Evolutionary conservation across 1,140 invertebrate genomes (phyloP).

Genomic region (Sitobion miscanthi): DNA sequence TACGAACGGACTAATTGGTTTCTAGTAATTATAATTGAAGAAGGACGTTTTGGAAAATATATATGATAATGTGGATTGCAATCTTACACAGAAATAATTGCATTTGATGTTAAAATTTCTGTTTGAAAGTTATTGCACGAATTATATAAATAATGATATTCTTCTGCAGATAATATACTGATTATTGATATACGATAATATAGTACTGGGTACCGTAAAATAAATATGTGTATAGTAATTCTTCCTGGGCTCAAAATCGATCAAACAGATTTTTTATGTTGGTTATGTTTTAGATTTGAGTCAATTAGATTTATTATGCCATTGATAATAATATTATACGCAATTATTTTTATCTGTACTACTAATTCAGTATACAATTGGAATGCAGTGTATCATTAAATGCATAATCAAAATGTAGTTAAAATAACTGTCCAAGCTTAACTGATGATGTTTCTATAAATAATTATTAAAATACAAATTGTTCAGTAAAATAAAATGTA

Average conservation of each 20-base stretch:
- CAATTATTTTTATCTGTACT: background rate
- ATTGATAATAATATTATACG: background rate
- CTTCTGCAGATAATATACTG: background rate
- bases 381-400: no score
- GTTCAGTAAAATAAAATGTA: no score
- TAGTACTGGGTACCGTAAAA: background rate
- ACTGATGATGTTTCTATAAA: no score
- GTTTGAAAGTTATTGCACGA: background rate
- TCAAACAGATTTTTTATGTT: background rate
- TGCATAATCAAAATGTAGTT: no score
- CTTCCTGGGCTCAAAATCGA: background rate
- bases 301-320: background rate
- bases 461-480: no score
- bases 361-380: no score
- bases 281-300: background rate
- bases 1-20: background rate
- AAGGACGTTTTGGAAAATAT: background rate
- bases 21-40: background rate
- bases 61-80: background rate
- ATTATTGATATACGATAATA: background rate
- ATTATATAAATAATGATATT: background rate
- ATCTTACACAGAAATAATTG: background rate
- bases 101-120: background rate
- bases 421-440: no score
- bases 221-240: background rate